These are phyloP conservation scores for Odontamblyopus lacepedii DNA, from an alignment of 2,797 vertebrate species.

Conservation along the genomic window DNA sequence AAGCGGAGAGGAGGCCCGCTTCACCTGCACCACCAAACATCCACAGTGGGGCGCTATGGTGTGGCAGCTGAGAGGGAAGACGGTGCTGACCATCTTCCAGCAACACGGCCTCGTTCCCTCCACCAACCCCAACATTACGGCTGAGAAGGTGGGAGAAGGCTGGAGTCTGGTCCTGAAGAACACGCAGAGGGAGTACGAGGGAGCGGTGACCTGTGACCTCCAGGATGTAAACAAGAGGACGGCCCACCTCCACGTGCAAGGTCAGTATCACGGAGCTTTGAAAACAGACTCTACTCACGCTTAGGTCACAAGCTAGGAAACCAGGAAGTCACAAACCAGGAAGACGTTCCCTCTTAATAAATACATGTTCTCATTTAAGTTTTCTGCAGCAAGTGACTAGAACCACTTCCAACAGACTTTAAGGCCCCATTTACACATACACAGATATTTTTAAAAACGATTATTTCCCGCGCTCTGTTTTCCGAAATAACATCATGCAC, in stretches of 20 bases:
- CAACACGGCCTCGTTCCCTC: conserved; percentile 29
- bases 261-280: conserved; percentile 49
- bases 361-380: no score
- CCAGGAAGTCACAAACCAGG: no score
- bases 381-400: no score
- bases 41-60: conserved; percentile 62
- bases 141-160: conserved; percentile 25
- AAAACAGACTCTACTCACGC: no score
- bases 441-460: no score
- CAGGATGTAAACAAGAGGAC: conserved; percentile 53
- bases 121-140: conserved; percentile 43
- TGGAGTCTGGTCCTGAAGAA: conserved; percentile 61
- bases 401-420: no score
- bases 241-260: conserved; percentile 83
- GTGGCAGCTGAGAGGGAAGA: conserved; percentile 50
- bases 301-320: no score
- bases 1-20: conserved; percentile 48
- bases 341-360: no score
- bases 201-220: conserved; percentile 74
- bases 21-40: conserved; percentile 56
- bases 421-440: no score
- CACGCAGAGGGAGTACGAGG: conserved; percentile 48
- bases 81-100: conserved; percentile 50
- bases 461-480: no score
- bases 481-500: no score